Base-by-base conservation (phyloP, 2,888 invertebrate genomes). In the Aspidiotus rigidus region DNA sequence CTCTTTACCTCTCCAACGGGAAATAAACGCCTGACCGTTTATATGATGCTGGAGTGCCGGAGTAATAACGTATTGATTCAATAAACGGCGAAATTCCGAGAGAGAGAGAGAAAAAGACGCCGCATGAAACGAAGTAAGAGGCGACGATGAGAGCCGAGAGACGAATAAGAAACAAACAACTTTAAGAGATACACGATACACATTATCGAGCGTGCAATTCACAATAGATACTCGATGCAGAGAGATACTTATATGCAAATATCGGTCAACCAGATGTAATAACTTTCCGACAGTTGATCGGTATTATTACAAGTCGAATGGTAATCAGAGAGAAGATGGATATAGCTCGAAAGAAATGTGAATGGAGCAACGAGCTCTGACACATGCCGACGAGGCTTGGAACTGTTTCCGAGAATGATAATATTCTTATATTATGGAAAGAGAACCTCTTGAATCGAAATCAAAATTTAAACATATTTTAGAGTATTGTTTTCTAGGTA, bases 221-320 rank as follows among this genome's bases (percentile, higher is more conserved):
- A 64, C 64, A 64, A 64, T 64, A 64, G 55, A 64, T 64, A 53
- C 64, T 64, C 54, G 41, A 54, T 54, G 28, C 54, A 44, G 17
- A 64, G 64, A 55, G 64, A 64, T 64, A 64, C 64, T 64, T 64
- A 55, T 64, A 64, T 64, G 64, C 64, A 64, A 64, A 64, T 64
- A 56, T 64, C 64, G 64, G 64, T 64, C 64, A 64, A 64, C 53
- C 64, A 64, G 41, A 64, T 56, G 64, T 64, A 64, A 64, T 64
- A 64, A 64, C 64, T 55, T 55, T 55, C 64, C 64, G 64, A 64
- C 54, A 64, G 56, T 56, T 55, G 55, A 54, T 64, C 55, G 64
- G 64, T 64, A 64, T 40, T 55, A 55, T 64, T 56, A 56, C 56
- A 56, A 56, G 55, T 54, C 55, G 40, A 64, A 64, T 64, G 56